These are phyloP conservation scores for Drosophila yakuba DNA, from an alignment of 1,140 invertebrate species.

Conservation along the genomic window DNA sequence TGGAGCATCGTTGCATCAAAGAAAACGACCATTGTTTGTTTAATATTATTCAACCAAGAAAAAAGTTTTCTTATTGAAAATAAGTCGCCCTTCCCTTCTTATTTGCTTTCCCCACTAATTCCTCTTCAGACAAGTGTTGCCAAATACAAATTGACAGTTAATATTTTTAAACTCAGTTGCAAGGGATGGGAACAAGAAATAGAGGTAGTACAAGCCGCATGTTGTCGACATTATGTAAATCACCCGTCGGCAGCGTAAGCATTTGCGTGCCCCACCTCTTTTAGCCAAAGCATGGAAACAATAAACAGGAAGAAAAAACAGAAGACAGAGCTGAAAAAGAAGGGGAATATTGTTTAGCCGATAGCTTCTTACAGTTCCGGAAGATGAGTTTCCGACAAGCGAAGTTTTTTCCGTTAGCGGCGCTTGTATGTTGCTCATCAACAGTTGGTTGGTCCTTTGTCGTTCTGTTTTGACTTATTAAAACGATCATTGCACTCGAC, in stretches of 20 bases:
- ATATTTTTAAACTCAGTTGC: conserved; percentile 72
- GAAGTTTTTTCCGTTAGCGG: conserved; percentile 25
- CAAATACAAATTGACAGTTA: conserved; percentile 84
- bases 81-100: neutral
- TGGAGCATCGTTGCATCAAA: too few species aligned
- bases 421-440: conserved; percentile 10
- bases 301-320: conserved; percentile 71
- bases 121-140: conserved; percentile 65
- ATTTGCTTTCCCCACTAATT: neutral
- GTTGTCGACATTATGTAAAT: conserved; percentile 80
- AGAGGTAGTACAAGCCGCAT: neutral
- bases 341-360: conserved; percentile 14
- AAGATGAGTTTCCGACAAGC: conserved; percentile 44
- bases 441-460: conserved; percentile 35
- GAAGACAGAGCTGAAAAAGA: conserved; percentile 33
- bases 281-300: conserved; percentile 51
- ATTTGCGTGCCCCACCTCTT: conserved; percentile 25
- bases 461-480: conserved; percentile 67
- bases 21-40: neutral
- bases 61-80: neutral
- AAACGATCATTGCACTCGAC: conserved; percentile 79
- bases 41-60: neutral
- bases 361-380: conserved; percentile 37
- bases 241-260: conserved; percentile 42
- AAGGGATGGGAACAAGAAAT: conserved; percentile 11